phyloP scores from a whole-genome alignment of 2,113 vertebrate genomes.

The Crotophaga sulcirostris region DNA sequence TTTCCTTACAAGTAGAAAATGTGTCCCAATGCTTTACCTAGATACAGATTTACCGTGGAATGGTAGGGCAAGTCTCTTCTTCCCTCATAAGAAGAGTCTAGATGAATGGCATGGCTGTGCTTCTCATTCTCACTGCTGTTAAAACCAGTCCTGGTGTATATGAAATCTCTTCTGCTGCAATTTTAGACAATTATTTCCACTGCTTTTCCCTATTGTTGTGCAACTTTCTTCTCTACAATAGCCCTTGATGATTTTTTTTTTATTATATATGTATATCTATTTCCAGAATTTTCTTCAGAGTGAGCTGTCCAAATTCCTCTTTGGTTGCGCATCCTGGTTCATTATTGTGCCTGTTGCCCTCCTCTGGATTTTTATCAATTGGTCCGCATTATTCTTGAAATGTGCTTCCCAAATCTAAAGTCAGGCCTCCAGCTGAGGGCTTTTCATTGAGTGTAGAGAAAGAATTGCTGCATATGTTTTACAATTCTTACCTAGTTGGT shows the following conservation, averaged over 20 bases:
- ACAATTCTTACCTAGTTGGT: background rate
- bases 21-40: background rate
- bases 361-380: background rate
- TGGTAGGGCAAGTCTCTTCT: background rate
- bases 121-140: background rate
- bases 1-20: background rate
- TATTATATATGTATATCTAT: background rate
- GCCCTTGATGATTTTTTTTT: background rate
- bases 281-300: background rate
- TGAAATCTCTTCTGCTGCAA: background rate
- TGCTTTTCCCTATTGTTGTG: background rate
- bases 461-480: background rate
- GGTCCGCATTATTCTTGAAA: background rate
- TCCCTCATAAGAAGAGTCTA: background rate
- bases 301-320: background rate
- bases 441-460: background rate
- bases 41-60: background rate
- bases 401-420: background rate
- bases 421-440: background rate
- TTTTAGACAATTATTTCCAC: background rate
- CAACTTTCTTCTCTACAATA: background rate
- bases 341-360: background rate
- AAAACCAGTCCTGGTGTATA: background rate
- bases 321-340: background rate
- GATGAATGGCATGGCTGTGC: background rate